Evolutionary conservation across 2,113 vertebrate species (phyloP), one percentile per base, ranked within the genome.

Genomic region (Shinisaurus crocodilurus): DNA sequence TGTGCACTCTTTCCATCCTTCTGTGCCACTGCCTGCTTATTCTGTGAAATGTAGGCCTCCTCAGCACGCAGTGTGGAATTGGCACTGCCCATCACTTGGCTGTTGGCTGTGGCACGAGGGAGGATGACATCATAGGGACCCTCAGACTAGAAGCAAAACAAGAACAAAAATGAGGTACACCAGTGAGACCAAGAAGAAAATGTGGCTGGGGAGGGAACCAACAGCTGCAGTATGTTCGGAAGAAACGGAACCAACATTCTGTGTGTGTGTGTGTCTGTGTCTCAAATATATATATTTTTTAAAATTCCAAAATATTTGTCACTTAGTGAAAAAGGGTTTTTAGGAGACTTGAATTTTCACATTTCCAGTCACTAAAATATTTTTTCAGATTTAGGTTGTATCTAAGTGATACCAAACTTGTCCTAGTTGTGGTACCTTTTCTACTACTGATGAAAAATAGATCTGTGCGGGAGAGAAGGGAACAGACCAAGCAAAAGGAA

Each of bases 81-180:
- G 96, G 95, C 96, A 8, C 97, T 97, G 96, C 97, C 95, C 74
- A 94, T 92, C 82, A 91, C 90, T 0, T 97, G 97, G 91, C 96
- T 97, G 96, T 95, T 93, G 13, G 97, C 91, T 48, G 98, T 97
- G 20, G 98, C 99, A 9, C 99, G 95, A 70, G 99, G 99, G 91
- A 99, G 98, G 92, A 97, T 93, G 89, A 98, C 90, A 0, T 98
- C 97, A 0, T 95, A 98, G n/a, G 97, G 92, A 23, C 93, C 88
- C 50, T 98, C 98, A 0, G 87, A 18, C 94, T 97, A 94, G 65
- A 93, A 93, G 91, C 1, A 88, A 90, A 91, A 92, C 90, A 79
- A 40, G n/a, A 65, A 40, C 34, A 48, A 20, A 70, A 82, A 72
- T 50, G 63, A 32, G n/a, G 57, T 43, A 40, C 74, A 57, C 48